Conservation (phyloP, 2,113 vertebrate genomes). For the Paramormyrops kingsleyae region DNA sequence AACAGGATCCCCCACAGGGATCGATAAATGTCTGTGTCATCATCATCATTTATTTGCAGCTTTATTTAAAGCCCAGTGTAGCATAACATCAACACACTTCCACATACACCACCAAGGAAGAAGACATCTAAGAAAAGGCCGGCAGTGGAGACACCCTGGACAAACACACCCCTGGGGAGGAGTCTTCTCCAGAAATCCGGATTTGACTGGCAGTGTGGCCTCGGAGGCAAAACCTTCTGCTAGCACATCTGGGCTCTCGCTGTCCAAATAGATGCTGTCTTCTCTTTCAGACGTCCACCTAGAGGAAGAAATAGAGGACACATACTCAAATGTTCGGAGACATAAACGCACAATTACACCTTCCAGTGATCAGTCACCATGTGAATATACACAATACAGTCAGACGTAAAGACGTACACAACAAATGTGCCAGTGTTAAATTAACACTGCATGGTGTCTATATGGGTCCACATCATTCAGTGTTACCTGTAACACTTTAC, state of each 20-base stretch:
- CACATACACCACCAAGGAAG: neutral
- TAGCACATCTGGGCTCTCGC: neutral
- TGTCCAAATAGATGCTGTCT: slow-evolving; percentile 17
- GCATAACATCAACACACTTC: neutral
- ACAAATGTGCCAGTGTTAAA: no score
- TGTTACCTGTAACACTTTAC: neutral
- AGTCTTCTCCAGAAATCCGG: slow-evolving; percentile 73
- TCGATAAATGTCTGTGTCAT: neutral
- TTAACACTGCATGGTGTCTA: no score
- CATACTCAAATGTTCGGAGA: neutral
- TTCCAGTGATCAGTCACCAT: neutral
- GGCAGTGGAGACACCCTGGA: neutral
- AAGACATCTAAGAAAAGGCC: neutral
- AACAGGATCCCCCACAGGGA: neutral
- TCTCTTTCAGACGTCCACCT: neutral
- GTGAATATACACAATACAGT: neutral
- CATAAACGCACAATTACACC: neutral
- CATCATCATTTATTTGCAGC: neutral
- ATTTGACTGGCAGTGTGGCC: slow-evolving; percentile 44
- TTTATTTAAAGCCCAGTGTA: neutral
- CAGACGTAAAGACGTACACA: neutral
- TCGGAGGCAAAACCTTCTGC: neutral
- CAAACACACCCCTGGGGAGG: slow-evolving; percentile 62
- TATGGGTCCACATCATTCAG: neutral
- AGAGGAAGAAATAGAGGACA: neutral